These are phyloP conservation scores for Tragelaphus strepsiceros DNA, from an alignment of 2,113 vertebrate genomes.

Conservation along the genomic window DNA sequence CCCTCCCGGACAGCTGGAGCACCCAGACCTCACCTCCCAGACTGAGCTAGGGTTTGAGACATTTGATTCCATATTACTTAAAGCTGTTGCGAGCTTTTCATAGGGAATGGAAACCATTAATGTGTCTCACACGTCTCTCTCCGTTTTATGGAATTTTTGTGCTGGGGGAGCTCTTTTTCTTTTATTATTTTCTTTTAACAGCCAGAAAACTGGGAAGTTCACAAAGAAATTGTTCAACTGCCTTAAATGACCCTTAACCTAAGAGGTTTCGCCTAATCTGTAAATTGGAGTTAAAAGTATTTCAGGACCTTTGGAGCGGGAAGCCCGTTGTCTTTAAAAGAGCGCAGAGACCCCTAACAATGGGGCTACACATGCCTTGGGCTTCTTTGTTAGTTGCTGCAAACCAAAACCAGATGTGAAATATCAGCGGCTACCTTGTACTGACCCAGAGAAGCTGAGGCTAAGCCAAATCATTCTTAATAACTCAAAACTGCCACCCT, in stretches of 20 bases:
- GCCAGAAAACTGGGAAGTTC: slow-evolving; percentile 60
- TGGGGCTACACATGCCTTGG: slow-evolving; percentile 38
- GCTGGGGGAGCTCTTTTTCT: background rate
- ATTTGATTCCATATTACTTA: slow-evolving; percentile 12
- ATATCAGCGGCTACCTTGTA: slow-evolving; percentile 49
- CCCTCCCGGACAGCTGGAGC: background rate
- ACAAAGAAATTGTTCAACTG: slow-evolving; percentile 72
- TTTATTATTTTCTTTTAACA: slow-evolving; percentile 56
- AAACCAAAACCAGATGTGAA: slow-evolving; percentile 81
- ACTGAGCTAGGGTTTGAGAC: slow-evolving; percentile 20
- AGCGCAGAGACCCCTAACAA: slow-evolving; percentile 44
- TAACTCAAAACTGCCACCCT: slow-evolving; percentile 69
- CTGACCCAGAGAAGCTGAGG: slow-evolving; percentile 72
- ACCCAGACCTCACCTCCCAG: background rate
- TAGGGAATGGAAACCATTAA: slow-evolving; percentile 76
- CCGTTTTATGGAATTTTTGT: slow-evolving; percentile 63
- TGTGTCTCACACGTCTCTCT: slow-evolving; percentile 59
- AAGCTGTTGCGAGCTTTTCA: slow-evolving; percentile 65
- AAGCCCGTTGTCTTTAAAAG: slow-evolving; percentile 56
- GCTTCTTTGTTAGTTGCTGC: slow-evolving; percentile 66
- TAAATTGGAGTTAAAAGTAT: slow-evolving; percentile 72
- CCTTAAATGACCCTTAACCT: slow-evolving; percentile 71
- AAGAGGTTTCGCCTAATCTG: slow-evolving; percentile 69
- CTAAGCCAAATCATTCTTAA: slow-evolving; percentile 73
- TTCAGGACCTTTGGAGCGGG: slow-evolving; percentile 37